These are phyloP conservation scores for Malthinus flaveolus DNA, from an alignment of 2,888 invertebrate species.

Conservation along the genomic window DNA sequence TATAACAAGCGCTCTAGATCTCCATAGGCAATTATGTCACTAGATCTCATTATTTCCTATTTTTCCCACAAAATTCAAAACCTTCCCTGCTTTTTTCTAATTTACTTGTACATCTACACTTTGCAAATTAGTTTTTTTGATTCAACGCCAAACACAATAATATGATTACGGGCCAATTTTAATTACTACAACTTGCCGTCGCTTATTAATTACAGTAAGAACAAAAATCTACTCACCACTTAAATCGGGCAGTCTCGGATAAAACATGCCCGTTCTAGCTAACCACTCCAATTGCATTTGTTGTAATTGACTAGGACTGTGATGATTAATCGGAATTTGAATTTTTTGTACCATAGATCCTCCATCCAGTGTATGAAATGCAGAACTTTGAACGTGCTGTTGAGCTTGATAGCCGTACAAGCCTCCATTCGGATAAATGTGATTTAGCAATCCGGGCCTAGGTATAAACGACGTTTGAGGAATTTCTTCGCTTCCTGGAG, in stretches of 20 bases:
- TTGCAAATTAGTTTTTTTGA: no score
- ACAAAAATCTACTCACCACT: constrained; percentile 64
- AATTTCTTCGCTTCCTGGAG: constrained; percentile 81
- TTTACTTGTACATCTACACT: no score
- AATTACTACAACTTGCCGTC: not conserved
- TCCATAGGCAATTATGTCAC: no score
- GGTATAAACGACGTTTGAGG: constrained; percentile 60
- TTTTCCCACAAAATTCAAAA: no score
- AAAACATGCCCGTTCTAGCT: constrained; percentile 89
- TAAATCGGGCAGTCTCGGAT: constrained; percentile 83
- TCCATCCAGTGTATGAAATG: constrained; percentile 58
- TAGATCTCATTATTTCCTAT: no score
- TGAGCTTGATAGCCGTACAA: constrained; percentile 57
- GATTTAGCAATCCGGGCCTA: constrained; percentile 62
- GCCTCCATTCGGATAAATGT: constrained; percentile 47
- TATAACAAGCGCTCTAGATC: no score
- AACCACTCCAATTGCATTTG: constrained; percentile 89
- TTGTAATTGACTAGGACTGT: constrained; percentile 63
- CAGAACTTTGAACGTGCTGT: constrained; percentile 58
- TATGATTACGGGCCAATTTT: no score
- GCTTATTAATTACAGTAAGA: not conserved
- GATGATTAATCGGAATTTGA: constrained; percentile 52
- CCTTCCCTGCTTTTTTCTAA: no score
- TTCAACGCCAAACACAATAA: no score
- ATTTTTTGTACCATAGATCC: constrained; percentile 56